Evolutionary conservation across 2,797 vertebrate genomes (phyloP), one percentile per base, ranked within the genome.

Genomic region (Betta splendens): DNA sequence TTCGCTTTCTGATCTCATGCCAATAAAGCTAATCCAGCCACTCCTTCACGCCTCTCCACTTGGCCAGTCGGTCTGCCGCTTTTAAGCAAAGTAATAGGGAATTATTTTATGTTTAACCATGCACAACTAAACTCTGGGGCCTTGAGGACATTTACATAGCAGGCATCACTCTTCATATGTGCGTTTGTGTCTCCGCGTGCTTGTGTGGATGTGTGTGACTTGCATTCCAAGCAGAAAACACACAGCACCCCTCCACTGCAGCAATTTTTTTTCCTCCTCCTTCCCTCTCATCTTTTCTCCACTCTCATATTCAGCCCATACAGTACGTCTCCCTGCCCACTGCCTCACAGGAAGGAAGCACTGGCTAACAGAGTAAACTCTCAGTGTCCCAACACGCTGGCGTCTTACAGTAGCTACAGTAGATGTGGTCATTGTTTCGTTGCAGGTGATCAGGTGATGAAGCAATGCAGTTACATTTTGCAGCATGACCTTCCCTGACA

Each of bases 171-270:
- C 60, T 63, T 81, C 60, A 61, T 21, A n/a, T 69, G 72, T 57
- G 55, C 54, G 2, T 25, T 10, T 48, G 36, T 69, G n/a, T 51
- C 0, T 43, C 7, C 29, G 43, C 37, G 32, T 22, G 23, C 12
- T 5, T 10, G 2, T 69, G 26, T 50, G 32, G 40, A 31, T 45
- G 40, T 51, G 20, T 85, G 83, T 85, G 86, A 84, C 83, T 84
- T 68, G 81, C 79, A 85, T 85, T 77, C 75, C 74, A 85, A 88
- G 69, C 54, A 70, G 75, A 77, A 84, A 88, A 81, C 51, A 73
- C 74, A 79, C 59, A 82, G 63, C 69, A 75, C 42, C 68, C 59
- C 68, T 84, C 77, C 72, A 78, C 82, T 88, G 79, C 84, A 85
- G 65, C 84, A 79, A 43, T 73, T 75, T 73, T 32, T 74, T 69